phyloP scores from a whole-genome alignment of 2,888 invertebrate species.

The Dendrolimus houi region DNA sequence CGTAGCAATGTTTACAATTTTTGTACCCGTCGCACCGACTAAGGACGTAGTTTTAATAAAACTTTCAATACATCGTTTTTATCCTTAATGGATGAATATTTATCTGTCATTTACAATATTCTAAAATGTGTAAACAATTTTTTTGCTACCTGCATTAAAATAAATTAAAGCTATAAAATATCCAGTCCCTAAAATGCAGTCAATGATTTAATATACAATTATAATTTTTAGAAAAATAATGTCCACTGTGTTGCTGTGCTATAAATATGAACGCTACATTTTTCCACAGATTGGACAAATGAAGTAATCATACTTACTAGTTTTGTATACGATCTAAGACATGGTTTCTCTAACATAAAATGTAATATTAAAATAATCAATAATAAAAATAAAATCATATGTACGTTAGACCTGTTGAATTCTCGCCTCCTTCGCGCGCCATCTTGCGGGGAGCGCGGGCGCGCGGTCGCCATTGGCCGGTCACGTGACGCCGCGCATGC shows the following conservation, averaged over 20 bases:
- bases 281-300: no score
- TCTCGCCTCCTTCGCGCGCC: conserved; percentile 64
- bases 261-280: no score
- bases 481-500: conserved; percentile 62
- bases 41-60: conserved; percentile 7
- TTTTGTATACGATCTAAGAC: background rate
- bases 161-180: no score
- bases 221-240: no score
- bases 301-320: no score
- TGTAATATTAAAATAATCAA: background rate
- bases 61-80: background rate
- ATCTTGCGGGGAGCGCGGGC: conserved; percentile 61
- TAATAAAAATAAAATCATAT: conserved; percentile 10
- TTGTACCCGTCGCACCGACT: conserved; percentile 38
- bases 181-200: no score
- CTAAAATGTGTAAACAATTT: no score
- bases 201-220: no score
- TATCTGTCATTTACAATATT: background rate
- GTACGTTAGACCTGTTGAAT: conserved; percentile 55
- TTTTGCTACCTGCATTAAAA: no score
- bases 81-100: conserved; percentile 1
- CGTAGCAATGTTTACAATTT: conserved; percentile 64
- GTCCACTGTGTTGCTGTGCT: no score
- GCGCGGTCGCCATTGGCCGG: conserved; percentile 55
- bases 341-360: background rate